Evolutionary conservation across 2,113 vertebrate genomes (phyloP), one percentile per base, ranked within the genome.

Genomic region (Axis porcinus): DNA sequence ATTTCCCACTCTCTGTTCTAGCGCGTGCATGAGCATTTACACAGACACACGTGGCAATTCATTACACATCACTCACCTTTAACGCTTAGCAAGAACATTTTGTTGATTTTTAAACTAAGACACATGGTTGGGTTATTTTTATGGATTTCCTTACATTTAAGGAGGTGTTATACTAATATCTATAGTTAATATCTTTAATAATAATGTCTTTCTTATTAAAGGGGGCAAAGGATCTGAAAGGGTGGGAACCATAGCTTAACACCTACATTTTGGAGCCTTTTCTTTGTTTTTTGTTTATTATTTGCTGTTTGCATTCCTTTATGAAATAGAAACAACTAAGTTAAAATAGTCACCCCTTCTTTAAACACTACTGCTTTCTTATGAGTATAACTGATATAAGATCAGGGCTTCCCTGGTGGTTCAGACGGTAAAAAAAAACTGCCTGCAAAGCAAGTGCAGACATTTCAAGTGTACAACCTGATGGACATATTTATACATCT

Each of bases 241-340:
- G 50, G 5, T 67, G 12, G 55, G 30, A 67, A 28, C 27, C 36
- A 54, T 4, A 15, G 4, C 15, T 83, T 79, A 58, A 58, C 11
- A 28, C 17, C n/a, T 3, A 0, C 5, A 25, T 89, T 36, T 43
- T 47, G 36, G 86, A 33, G 16, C n/a, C 6, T 33, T 74, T 43
- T 50, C 47, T 50, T 50, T 21, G 43, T 7, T 55, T 45, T 55
- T 54, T 14, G 23, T 60, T 60, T 58, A 25, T 43, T 79, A 95
- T 60, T 60, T 82, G 60, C 60, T 81, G 10, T 23, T 47, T 36
- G 33, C 52, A 21, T 45, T 84, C n/a, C 78, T 96, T 96, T 84
- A 60, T n/a, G 16, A 62, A 89, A 74, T 6, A 74, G 21, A 83
- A 33, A 74, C 7, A 57, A 57, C 40, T 21, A 83, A 76, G 54